Conservation (phyloP, 2,888 invertebrate genomes). For the Drosophila kuntzei region DNA sequence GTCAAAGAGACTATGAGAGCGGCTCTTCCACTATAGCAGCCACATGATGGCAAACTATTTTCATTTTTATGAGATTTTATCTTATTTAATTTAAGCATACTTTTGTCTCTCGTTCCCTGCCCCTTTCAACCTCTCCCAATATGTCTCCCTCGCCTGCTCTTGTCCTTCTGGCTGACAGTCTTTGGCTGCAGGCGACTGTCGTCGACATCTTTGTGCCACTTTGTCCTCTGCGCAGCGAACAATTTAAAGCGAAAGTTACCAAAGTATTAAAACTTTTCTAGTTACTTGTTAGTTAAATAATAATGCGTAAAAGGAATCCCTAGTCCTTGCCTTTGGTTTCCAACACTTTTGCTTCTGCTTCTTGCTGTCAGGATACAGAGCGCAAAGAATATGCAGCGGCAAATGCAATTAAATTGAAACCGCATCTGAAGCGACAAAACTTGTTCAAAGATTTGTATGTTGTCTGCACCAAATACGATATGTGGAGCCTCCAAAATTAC, state of each 20-base stretch:
- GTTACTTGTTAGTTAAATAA: slow-evolving; percentile 80
- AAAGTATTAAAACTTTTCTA: slow-evolving; percentile 78
- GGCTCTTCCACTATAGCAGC: slow-evolving; percentile 21
- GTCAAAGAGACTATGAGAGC: background rate
- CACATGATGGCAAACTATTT: slow-evolving; percentile 57
- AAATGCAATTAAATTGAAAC: slow-evolving; percentile 74
- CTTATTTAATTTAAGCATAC: slow-evolving; percentile 78
- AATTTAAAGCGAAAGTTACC: slow-evolving; percentile 76
- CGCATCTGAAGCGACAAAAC: slow-evolving; percentile 48
- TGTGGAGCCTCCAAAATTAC: background rate
- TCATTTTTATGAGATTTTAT: slow-evolving; percentile 77
- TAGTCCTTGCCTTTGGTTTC: slow-evolving; percentile 28
- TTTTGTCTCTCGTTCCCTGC: slow-evolving; percentile 46
- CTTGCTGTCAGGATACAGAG: slow-evolving; percentile 10
- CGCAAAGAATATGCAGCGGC: slow-evolving; percentile 33
- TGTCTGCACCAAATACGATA: slow-evolving; percentile 27
- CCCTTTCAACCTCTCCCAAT: background rate
- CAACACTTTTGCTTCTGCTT: background rate
- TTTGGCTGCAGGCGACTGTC: slow-evolving; percentile 46
- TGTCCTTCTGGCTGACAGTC: slow-evolving; percentile 13
- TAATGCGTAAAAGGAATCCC: slow-evolving; percentile 73
- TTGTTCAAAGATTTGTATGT: slow-evolving; percentile 28
- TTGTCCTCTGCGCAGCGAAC: slow-evolving; percentile 67
- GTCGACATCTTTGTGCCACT: slow-evolving; percentile 63
- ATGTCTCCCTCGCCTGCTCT: background rate